A percentile compares a stretch with the other conserved stretches of the same genome.
phyloP scores from a whole-genome alignment of 2,888 invertebrate species.

The Lithodes maja region DNA sequence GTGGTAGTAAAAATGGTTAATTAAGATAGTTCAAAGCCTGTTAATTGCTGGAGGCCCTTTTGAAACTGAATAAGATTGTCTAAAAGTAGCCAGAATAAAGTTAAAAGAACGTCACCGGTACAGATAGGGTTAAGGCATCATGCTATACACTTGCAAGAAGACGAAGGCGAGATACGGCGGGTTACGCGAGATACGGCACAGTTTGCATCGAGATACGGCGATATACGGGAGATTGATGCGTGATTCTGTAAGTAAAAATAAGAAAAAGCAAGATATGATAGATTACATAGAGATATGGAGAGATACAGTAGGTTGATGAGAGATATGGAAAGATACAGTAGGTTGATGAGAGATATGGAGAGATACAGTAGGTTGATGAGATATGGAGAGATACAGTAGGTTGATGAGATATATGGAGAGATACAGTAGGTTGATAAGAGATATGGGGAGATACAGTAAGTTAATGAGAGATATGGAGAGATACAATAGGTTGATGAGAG shows the following conservation, averaged over 20 bases:
- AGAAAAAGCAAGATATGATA: background rate
- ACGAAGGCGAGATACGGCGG: background rate
- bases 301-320: background rate
- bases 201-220: background rate
- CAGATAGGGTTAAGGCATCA: too few relatives aligned
- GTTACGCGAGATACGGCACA: background rate
- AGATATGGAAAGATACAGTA: background rate
- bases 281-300: background rate
- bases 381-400: conserved; percentile 9
- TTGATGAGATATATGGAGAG: background rate
- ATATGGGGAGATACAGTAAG: background rate
- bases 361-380: background rate
- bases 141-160: too few relatives aligned
- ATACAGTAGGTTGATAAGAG: background rate
- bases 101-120: too few relatives aligned
- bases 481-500: too few relatives aligned
- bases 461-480: background rate
- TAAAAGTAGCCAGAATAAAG: too few relatives aligned
- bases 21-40: too few relatives aligned
- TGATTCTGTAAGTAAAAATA: background rate
- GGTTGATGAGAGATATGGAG: background rate
- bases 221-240: background rate
- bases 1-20: too few relatives aligned
- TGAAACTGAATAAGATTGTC: too few relatives aligned
- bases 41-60: too few relatives aligned